These are phyloP conservation scores for Masticophis lateralis DNA, from an alignment of 2,797 vertebrate species.

Conservation along the genomic window DNA sequence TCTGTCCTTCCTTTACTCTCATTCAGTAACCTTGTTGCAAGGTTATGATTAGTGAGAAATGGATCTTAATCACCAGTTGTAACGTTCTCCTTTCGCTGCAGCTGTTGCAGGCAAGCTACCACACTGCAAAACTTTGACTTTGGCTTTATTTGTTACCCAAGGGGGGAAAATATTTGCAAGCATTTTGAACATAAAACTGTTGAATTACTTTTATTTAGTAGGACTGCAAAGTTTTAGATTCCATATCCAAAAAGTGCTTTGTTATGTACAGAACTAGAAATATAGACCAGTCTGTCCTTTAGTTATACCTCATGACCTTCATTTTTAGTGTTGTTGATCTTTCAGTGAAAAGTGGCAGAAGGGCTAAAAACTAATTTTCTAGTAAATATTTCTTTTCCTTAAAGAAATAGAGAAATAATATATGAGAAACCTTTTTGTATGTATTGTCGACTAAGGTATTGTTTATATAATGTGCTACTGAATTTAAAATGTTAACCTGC, in stretches of 20 bases:
- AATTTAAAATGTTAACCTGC: conserved; percentile 71
- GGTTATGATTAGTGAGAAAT: conserved; percentile 72
- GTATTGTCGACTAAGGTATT: conserved; percentile 45
- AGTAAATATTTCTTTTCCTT: conserved; percentile 43
- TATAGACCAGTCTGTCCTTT: not conserved
- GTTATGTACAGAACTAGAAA: not conserved
- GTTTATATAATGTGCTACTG: conserved; percentile 64
- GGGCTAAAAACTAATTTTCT: not conserved
- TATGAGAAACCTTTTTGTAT: not conserved
- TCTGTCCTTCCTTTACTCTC: conserved; percentile 54
- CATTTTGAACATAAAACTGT: conserved; percentile 34
- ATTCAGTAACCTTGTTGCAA: conserved; percentile 65
- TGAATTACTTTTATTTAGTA: not conserved
- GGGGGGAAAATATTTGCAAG: not conserved
- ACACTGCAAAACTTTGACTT: conserved; percentile 64
- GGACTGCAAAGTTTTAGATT: not conserved
- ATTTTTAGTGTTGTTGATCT: not conserved
- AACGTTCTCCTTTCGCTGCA: conserved; percentile 63
- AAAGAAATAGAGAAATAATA: conserved; percentile 35
- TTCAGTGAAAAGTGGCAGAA: conserved; percentile 2
- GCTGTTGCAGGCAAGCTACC: conserved; percentile 65
- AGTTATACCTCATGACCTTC: not conserved
- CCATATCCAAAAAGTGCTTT: not conserved
- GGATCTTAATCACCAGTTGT: conserved; percentile 67
- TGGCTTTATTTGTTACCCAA: not conserved